Evolutionary conservation across 2,797 vertebrate species (phyloP).

Genomic region (Spinus pinus): DNA sequence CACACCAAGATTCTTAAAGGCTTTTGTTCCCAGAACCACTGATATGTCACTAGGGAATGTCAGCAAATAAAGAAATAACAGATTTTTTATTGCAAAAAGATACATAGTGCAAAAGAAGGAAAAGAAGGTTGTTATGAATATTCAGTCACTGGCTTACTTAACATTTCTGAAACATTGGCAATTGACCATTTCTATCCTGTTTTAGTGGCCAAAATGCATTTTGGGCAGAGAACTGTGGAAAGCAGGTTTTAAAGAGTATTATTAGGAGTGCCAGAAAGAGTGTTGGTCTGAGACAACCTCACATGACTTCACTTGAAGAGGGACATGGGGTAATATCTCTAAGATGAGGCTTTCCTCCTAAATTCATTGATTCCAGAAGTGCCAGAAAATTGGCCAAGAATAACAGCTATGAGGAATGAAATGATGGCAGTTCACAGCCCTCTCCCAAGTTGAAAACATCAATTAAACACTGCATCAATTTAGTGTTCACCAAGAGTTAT

Average conservation of each 20-base stretch:
- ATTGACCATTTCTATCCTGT: background rate
- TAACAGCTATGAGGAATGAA: background rate
- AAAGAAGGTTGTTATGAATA: background rate
- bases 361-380: background rate
- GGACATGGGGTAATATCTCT: background rate
- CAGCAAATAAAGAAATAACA: background rate
- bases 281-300: background rate
- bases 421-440: background rate
- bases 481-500: background rate
- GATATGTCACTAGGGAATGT: background rate
- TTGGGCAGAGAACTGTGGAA: background rate
- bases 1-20: background rate
- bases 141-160: background rate
- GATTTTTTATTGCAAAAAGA: background rate
- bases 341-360: background rate
- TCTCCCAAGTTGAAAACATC: background rate
- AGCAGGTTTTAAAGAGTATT: background rate
- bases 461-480: background rate
- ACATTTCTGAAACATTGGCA: background rate
- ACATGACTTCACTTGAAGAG: background rate
- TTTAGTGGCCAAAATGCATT: background rate
- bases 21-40: background rate
- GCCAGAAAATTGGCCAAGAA: background rate
- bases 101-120: background rate
- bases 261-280: background rate